Percentiles rank a stretch among this genome's conserved stretches.
These are phyloP conservation scores for Hypomesus transpacificus DNA, from an alignment of 2,113 vertebrate species.

Conservation along the genomic window DNA sequence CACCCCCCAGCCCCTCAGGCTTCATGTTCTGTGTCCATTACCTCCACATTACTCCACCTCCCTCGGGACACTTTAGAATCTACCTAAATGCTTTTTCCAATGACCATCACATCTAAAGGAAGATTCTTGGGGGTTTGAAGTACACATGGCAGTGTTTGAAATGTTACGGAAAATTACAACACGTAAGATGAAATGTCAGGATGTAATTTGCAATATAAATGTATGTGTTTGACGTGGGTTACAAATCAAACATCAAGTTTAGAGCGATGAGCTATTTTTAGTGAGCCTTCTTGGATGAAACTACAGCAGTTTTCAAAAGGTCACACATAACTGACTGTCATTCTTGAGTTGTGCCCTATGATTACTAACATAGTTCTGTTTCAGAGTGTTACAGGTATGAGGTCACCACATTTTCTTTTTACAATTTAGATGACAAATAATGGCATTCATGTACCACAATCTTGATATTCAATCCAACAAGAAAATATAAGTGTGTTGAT, in stretches of 20 bases:
- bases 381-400: no score
- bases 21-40: not conserved
- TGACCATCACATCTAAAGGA: not conserved
- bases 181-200: not conserved
- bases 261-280: conserved; percentile 29
- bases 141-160: not conserved
- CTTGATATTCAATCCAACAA: no score
- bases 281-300: conserved; percentile 4
- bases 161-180: not conserved
- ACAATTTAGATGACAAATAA: no score
- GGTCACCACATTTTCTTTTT: no score
- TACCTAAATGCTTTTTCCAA: not conserved
- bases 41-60: not conserved
- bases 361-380: no score
- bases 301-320: conserved; percentile 25
- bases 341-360: no score
- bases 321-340: conserved; percentile 20
- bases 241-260: conserved; percentile 22
- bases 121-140: not conserved
- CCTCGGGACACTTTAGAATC: not conserved
- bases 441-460: no score
- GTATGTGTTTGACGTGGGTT: conserved; percentile 17
- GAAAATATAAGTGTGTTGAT: no score
- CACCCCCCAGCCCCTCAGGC: not conserved
- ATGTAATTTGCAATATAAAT: not conserved